These are phyloP conservation scores for Florisuga fusca DNA, from an alignment of 2,797 vertebrate species.

Conservation along the genomic window DNA sequence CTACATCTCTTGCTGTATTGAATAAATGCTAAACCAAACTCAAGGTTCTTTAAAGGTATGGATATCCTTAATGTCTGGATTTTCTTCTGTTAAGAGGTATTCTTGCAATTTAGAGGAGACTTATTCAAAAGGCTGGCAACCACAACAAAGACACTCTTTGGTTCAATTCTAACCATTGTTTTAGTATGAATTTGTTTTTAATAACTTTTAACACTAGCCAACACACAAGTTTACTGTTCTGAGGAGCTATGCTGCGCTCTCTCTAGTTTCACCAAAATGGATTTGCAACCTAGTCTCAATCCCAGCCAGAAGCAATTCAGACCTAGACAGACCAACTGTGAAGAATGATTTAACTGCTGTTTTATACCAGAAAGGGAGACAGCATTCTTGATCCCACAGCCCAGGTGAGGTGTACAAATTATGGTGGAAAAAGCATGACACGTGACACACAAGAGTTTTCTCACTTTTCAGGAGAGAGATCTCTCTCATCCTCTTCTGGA, in stretches of 20 bases:
- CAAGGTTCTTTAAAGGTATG: not conserved
- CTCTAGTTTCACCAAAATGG: not conserved
- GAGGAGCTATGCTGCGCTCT: not conserved
- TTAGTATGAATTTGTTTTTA: not conserved
- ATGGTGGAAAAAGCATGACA: not conserved
- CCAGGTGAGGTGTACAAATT: not conserved
- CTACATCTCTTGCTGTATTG: not conserved
- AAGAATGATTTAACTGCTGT: not conserved
- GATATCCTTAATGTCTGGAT: not conserved
- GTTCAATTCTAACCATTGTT: not conserved
- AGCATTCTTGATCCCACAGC: not conserved
- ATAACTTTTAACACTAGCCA: not conserved
- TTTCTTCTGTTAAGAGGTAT: not conserved
- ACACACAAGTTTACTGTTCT: not conserved
- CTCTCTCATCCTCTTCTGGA: not conserved
- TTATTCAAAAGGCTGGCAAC: not conserved
- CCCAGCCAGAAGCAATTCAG: not conserved
- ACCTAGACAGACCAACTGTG: not conserved
- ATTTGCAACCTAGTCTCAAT: not conserved
- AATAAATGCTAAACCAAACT: not conserved
- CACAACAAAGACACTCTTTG: rapidly evolving
- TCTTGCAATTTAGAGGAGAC: not conserved
- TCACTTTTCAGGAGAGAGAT: not conserved
- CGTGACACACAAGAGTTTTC: not conserved
- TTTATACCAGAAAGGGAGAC: not conserved